Conservation (phyloP, 2,888 invertebrate species). For the Platycnemis pennipes region DNA sequence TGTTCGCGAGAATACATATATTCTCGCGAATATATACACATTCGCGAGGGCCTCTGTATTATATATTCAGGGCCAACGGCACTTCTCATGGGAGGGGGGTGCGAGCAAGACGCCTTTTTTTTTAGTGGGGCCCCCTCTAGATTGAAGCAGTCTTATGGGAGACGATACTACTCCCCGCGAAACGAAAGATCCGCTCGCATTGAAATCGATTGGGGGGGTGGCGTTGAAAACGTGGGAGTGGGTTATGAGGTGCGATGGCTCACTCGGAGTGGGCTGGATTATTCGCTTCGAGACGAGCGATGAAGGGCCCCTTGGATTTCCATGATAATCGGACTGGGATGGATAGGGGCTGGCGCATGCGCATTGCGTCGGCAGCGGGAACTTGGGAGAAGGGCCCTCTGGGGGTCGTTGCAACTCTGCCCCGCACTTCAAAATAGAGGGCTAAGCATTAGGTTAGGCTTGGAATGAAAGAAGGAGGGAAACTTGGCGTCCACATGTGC, state of each 20-base stretch:
- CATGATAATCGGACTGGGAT: not conserved
- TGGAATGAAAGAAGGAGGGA: not conserved
- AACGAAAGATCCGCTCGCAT: not conserved
- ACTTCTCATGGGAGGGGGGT: not conserved
- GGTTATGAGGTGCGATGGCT: not conserved
- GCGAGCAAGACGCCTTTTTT: not conserved
- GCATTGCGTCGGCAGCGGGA: too few relatives aligned
- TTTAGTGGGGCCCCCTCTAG: not conserved
- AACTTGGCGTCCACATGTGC: too few relatives aligned
- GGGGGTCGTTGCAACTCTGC: too few relatives aligned
- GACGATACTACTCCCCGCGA: not conserved
- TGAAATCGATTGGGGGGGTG: not conserved
- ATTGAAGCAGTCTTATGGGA: not conserved
- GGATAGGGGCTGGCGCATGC: not conserved
- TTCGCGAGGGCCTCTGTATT: too few relatives aligned
- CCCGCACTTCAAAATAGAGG: too few relatives aligned
- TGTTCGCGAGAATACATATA: not conserved
- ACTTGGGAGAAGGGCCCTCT: not conserved
- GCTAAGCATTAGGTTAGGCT: too few relatives aligned
- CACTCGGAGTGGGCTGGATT: not conserved
- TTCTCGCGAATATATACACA: too few relatives aligned
- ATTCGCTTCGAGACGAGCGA: not conserved
- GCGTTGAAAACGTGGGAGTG: not conserved
- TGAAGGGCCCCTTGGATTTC: not conserved
- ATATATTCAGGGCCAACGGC: not conserved